A percentile compares a stretch with the other conserved stretches of the same genome.
These are phyloP conservation scores for Cheumatopsyche charites DNA, from an alignment of 1,140 invertebrate species.

Conservation along the genomic window DNA sequence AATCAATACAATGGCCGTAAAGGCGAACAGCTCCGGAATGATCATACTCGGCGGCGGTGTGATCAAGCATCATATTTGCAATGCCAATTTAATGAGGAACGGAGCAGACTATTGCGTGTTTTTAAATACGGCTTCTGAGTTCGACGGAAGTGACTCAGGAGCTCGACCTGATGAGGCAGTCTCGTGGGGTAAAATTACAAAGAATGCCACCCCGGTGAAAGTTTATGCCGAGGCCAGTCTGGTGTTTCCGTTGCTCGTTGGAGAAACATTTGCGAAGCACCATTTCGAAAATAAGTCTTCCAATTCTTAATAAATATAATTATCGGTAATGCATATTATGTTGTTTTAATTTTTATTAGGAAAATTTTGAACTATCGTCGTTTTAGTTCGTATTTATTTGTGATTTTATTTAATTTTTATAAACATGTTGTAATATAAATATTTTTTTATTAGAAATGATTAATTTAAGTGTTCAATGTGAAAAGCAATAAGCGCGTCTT, in stretches of 20 bases:
- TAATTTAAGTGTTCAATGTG: too few species aligned
- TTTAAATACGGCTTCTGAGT: conserved; percentile 97
- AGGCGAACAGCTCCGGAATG: conserved; percentile 92
- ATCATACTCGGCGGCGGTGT: conserved; percentile 96
- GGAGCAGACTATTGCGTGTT: conserved; percentile 97
- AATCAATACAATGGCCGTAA: conserved; percentile 95
- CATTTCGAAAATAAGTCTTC: conserved; percentile 32
- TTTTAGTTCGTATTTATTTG: too few species aligned
- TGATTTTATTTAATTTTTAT: too few species aligned
- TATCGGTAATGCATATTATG: too few species aligned
- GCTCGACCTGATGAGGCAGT: conserved; percentile 97
- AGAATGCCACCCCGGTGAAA: conserved; percentile 91
- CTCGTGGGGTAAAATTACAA: conserved; percentile 97
- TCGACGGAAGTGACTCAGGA: conserved; percentile 98
- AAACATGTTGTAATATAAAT: too few species aligned
- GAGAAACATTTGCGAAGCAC: conserved; percentile 89
- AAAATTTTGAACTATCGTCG: too few species aligned
- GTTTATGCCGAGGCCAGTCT: conserved; percentile 95
- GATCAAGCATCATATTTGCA: conserved; percentile 99
- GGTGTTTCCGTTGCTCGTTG: conserved; percentile 93
- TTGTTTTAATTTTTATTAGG: too few species aligned
- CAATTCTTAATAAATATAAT: too few species aligned
- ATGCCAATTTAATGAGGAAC: conserved; percentile 98
- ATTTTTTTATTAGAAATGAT: too few species aligned
- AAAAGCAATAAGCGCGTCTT: too few species aligned